Evolutionary conservation across 1,140 invertebrate genomes (phyloP), one percentile per base, ranked within the genome.

Genomic region (Delia radicum): DNA sequence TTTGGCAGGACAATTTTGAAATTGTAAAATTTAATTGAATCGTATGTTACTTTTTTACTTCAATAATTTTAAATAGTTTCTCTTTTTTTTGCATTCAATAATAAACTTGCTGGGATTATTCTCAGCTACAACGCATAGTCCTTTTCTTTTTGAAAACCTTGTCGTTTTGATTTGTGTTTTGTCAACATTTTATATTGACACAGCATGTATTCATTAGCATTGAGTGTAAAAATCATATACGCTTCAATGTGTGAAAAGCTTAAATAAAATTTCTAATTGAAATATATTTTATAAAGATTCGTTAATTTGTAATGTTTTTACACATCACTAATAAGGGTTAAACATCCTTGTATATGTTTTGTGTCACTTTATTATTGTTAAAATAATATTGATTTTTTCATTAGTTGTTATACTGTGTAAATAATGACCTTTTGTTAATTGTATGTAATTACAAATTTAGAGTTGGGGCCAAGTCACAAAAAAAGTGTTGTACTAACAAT

Each of bases 171-270:
- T 69, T 69, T 69, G 65, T 69, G 65, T 69, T 69, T 69, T 69
- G 65, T 69, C 65, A 69, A 69, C 65, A 69, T 69, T 69, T 69
- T 69, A 69, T 69, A 69, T 69, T 69, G 65, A 69, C 65, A 33
- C 65, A 69, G 65, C 65, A 33, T 31, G 65, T 33, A 69, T 69
- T 69, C 65, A 69, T 69, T 69, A 69, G 65, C 65, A 69, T 21
- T 33, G 29, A 69, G 29, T 31, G 29, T 18, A 21, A 31, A 21
- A 31, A 33, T 33, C 18, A 33, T 29, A 55, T 7, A 55, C 3
- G 48, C 24, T 55, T 55, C 3, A 24, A 55, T 55, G 48, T 55
- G 48, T 55, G 48, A 55, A 55, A 55, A 55, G 48, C 24, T 55
- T 55, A 55, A 55, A 55, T 48, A 12, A 48, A 15, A 55, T n/a